A percentile compares a stretch with the other conserved stretches of the same genome.
Conservation (phyloP, 92 coral and sea anemone species). For the Umimayanthus chanpuru region DNA sequence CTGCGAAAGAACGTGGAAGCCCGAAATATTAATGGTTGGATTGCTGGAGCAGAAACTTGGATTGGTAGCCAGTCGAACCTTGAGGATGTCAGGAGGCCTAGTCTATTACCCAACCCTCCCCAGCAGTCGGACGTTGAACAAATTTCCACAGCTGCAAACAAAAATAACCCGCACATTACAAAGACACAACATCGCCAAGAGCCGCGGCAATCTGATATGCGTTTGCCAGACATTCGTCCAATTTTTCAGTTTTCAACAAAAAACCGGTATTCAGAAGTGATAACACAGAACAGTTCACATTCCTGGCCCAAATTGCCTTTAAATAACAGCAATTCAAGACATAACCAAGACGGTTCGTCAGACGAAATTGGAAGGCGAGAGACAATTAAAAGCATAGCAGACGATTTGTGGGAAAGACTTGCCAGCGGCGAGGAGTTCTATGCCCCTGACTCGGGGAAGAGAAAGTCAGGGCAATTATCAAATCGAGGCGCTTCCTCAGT, state of each 20-base stretch:
- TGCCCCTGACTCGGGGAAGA: not conserved
- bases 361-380: constrained; percentile 39
- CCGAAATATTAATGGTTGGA: not conserved
- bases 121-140: not conserved
- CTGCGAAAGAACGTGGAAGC: constrained; percentile 45
- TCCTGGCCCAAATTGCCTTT: not conserved
- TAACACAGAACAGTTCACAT: not conserved
- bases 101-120: not conserved
- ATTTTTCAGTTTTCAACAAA: not conserved
- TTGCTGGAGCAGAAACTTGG: not conserved
- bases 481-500: not conserved
- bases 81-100: not conserved
- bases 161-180: not conserved
- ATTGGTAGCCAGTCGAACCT: not conserved
- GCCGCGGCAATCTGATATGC: not conserved
- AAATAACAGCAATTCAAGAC: not conserved
- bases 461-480: not conserved
- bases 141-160: not conserved
- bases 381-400: constrained; percentile 40
- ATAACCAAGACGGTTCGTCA: not conserved
- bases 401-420: constrained; percentile 56
- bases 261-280: not conserved
- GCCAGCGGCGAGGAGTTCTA: constrained; percentile 53
- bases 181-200: not conserved
- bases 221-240: not conserved